A percentile compares a stretch with the other conserved stretches of the same genome.
Conservation (phyloP, 2,113 vertebrate genomes). For the Cyphomyrus plagiostoma region DNA sequence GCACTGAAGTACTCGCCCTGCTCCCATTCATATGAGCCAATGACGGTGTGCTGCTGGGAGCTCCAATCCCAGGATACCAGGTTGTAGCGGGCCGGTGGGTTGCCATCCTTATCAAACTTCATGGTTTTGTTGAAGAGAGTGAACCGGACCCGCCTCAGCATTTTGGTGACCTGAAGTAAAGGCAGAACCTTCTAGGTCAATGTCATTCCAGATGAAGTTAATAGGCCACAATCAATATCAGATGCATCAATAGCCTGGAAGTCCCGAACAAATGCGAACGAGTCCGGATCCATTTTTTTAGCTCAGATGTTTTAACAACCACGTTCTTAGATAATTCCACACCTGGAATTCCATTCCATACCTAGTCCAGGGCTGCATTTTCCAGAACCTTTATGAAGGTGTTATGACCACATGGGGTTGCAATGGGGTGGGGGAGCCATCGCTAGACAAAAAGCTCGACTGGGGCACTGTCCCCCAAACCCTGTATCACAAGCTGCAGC, state of each 20-base stretch:
- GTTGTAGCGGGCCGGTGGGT: slow-evolving; percentile 53
- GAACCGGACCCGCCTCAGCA: slow-evolving; percentile 62
- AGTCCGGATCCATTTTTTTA: not conserved
- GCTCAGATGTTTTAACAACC: not conserved
- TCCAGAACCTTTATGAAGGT: not conserved
- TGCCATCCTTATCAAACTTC: slow-evolving; percentile 59
- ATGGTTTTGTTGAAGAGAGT: slow-evolving; percentile 55
- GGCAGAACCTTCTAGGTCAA: not conserved
- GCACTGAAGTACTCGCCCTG: slow-evolving; percentile 48
- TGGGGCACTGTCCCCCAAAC: too few species aligned
- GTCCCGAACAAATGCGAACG: not conserved
- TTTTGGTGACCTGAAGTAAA: slow-evolving; percentile 15
- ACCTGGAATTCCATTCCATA: not conserved
- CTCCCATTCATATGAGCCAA: slow-evolving; percentile 57
- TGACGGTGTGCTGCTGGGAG: slow-evolving; percentile 24
- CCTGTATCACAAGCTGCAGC: too few species aligned
- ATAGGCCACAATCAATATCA: not conserved
- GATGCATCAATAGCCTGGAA: not conserved
- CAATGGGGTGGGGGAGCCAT: not conserved
- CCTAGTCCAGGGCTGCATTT: not conserved
- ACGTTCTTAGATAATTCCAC: not conserved
- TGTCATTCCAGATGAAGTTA: not conserved
- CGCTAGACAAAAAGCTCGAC: too few species aligned
- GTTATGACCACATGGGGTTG: not conserved
- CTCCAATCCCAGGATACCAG: slow-evolving; percentile 66